Conservation (phyloP, 2,888 invertebrate species). For the Folsomia candida region DNA sequence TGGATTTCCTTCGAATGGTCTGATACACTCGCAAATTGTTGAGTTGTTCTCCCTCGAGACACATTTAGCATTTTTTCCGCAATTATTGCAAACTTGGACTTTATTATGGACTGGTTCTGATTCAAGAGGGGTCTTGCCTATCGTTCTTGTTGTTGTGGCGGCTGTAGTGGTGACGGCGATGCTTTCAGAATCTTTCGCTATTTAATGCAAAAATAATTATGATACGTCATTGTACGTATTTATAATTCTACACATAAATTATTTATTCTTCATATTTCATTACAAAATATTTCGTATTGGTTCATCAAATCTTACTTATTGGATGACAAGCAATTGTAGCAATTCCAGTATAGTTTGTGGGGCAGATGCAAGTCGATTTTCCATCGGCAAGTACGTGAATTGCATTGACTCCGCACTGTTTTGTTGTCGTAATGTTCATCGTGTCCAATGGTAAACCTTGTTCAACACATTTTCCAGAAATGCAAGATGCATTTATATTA, state of each 20-base stretch:
- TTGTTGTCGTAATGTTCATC: conserved; percentile 12
- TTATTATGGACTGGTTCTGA: not conserved
- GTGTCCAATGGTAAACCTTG: not conserved
- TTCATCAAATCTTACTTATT: conserved; percentile 10
- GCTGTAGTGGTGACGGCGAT: not conserved
- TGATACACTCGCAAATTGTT: conserved; percentile 40
- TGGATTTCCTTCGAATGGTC: conserved; percentile 41
- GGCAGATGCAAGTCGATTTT: conserved; percentile 27
- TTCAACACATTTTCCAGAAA: conserved; percentile 14
- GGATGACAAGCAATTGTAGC: conserved; percentile 36
- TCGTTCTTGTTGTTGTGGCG: not conserved
- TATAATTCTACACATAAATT: not conserved
- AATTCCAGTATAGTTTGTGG: conserved; percentile 31
- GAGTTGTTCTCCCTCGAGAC: conserved; percentile 22
- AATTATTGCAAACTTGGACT: not conserved
- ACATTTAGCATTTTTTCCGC: conserved; percentile 26
- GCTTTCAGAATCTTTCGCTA: not conserved
- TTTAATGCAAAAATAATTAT: not conserved
- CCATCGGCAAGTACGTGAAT: conserved; percentile 31
- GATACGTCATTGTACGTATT: not conserved
- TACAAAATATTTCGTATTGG: not conserved
- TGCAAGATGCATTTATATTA: conserved; percentile 12
- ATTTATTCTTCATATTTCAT: not conserved
- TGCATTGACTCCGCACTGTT: conserved; percentile 36
- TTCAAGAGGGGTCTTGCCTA: too few relatives aligned